Base-by-base conservation (phyloP, 2,888 invertebrate species). In the Osedax fenrisi region DNA sequence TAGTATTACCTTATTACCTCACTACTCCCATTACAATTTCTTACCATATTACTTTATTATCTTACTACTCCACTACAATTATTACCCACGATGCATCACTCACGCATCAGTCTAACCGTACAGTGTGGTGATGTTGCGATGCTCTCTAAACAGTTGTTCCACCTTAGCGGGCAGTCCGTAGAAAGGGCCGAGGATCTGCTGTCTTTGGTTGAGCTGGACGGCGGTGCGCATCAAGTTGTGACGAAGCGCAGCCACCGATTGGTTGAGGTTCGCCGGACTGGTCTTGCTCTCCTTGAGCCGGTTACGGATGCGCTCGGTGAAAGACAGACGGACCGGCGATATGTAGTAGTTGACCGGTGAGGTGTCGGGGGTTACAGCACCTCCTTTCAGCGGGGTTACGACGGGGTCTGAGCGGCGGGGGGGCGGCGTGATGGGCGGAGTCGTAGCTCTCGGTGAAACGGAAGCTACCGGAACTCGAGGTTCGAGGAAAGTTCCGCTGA, bases 71-170 rank as follows among this genome's bases (percentile, higher is more conserved):
- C n/a, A n/a, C n/a, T n/a, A n/a, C n/a, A n/a, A n/a, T n/a, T n/a
- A n/a, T n/a, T n/a, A n/a, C n/a, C n/a, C n/a, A n/a, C n/a, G n/a
- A n/a, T n/a, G n/a, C n/a, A n/a, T n/a, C n/a, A n/a, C n/a, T n/a
- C n/a, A n/a, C n/a, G n/a, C n/a, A n/a, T n/a, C 96, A 96, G 79
- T 91, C 94, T 93, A 41, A 92, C 92, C 90, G 87, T 94, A 94
- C 78, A 94, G 87, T 78, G 88, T 88, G 24, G 88, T 87, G 77
- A 94, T 93, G 78, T 90, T 90, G 82, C 91, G 90, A 79, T 89
- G 89, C 77, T 88, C 87, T 79, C 89, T 88, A 77, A 94, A 89
- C 78, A 94, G 85, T 13, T 87, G 86, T 82, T 89, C 88, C 0
- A 91, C 89, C 80, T 86, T 86, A 0, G 87, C 82, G 0, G 94